These are phyloP conservation scores for Spodoptera exigua DNA, from an alignment of 2,888 invertebrate genomes.

Conservation along the genomic window DNA sequence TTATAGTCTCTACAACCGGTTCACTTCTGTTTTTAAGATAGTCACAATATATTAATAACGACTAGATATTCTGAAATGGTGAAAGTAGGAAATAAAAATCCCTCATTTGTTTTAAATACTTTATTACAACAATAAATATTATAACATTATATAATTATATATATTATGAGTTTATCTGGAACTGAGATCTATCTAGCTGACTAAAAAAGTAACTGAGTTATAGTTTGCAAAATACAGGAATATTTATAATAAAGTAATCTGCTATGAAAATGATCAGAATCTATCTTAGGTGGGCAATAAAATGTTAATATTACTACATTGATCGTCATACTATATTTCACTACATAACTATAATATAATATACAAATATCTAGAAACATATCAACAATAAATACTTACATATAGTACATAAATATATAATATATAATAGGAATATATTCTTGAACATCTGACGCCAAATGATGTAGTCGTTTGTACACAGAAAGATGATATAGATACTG, in stretches of 20 bases:
- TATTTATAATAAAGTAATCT: constrained; percentile 2
- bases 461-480: neutral
- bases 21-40: too few relatives aligned
- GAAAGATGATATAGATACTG: neutral
- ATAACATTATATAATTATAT: constrained; percentile 26
- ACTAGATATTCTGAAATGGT: too few relatives aligned
- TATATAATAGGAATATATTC: constrained; percentile 13
- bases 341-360: constrained; percentile 12
- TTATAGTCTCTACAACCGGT: too few relatives aligned
- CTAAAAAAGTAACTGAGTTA: constrained; percentile 27
- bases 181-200: constrained; percentile 50
- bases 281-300: constrained; percentile 32
- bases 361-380: constrained; percentile 10
- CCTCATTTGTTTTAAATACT: constrained; percentile 6
- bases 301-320: constrained; percentile 16
- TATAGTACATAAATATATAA: constrained; percentile 38
- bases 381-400: constrained; percentile 28
- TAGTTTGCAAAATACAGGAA: constrained; percentile 13
- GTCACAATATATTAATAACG: too few relatives aligned
- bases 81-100: neutral
- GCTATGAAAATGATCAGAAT: constrained; percentile 7
- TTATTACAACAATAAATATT: constrained; percentile 33
- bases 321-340: constrained; percentile 23
- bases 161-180: constrained; percentile 20
- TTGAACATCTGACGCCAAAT: constrained; percentile 9